A percentile compares a stretch with the other conserved stretches of the same genome.
phyloP scores from a whole-genome alignment of 2,888 invertebrate genomes.

The Lasioglossum lativentre region DNA sequence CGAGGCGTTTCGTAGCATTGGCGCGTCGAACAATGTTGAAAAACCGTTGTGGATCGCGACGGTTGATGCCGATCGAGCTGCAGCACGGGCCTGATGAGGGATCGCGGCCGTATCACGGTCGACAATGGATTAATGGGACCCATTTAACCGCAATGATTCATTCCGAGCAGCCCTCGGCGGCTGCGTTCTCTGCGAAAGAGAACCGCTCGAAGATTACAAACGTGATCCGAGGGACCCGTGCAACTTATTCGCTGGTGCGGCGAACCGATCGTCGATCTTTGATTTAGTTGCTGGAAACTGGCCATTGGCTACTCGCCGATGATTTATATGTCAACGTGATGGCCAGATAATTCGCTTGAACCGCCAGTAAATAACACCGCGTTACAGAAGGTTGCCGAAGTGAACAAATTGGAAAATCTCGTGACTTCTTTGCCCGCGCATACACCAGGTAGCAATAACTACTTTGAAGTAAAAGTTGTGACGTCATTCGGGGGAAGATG shows the following conservation, averaged over 20 bases:
- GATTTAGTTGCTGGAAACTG: conserved; percentile 11
- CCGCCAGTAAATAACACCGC: background rate
- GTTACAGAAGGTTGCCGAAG: background rate
- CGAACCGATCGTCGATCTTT: background rate
- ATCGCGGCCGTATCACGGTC: background rate
- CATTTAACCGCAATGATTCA: conserved; percentile 24
- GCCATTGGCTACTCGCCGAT: background rate
- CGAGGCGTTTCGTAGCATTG: background rate
- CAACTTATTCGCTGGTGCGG: background rate
- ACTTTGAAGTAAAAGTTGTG: no score
- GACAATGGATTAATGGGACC: conserved; percentile 37
- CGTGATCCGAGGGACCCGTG: background rate
- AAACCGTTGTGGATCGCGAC: background rate
- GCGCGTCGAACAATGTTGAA: background rate
- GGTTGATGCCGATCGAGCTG: background rate
- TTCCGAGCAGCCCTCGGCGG: background rate
- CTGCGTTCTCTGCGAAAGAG: background rate
- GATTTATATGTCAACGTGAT: conserved; percentile 8
- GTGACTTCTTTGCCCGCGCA: background rate
- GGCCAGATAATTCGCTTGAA: background rate
- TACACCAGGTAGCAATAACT: background rate
- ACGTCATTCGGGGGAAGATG: no score
- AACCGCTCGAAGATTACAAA: background rate
- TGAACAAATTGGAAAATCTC: background rate
- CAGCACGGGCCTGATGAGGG: background rate